phyloP scores from a whole-genome alignment of 30 jellyfish, hydroid and myxozoan species.

The Sanderia malayensis region DNA sequence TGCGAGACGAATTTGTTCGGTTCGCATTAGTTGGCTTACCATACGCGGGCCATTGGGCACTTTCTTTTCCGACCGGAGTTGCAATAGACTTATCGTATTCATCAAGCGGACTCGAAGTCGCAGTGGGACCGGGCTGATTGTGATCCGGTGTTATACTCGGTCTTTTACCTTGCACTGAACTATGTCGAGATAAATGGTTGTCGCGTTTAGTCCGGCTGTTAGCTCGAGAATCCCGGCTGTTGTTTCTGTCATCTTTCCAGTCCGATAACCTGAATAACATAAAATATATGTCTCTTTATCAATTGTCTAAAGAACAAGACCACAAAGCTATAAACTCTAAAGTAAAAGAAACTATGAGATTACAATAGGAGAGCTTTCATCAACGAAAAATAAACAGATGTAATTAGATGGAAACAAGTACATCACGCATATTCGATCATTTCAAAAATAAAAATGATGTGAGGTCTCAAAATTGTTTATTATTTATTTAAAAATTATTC shows the following conservation, averaged over 20 bases:
- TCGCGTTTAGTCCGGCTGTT: background rate
- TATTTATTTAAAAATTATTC: too few relatives aligned
- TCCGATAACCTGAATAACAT: background rate
- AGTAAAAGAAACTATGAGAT: too few relatives aligned
- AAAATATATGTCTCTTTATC: too few relatives aligned
- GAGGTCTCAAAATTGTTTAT: too few relatives aligned
- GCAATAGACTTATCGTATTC: slow-evolving; percentile 7
- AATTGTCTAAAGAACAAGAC: too few relatives aligned
- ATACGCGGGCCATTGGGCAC: background rate
- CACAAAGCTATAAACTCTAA: too few relatives aligned
- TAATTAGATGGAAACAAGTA: too few relatives aligned
- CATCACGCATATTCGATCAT: too few relatives aligned
- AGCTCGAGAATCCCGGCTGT: slow-evolving; percentile 2
- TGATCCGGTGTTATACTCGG: background rate
- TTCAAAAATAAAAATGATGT: too few relatives aligned
- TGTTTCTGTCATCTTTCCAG: background rate
- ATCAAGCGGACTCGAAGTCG: slow-evolving; percentile 64
- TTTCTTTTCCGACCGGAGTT: too few relatives aligned
- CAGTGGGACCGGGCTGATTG: slow-evolving; percentile 29
- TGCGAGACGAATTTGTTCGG: background rate
- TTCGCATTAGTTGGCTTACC: background rate
- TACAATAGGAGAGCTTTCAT: too few relatives aligned
- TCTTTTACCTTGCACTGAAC: background rate
- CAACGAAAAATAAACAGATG: too few relatives aligned
- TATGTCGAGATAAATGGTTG: slow-evolving; percentile 1